A percentile compares a stretch with the other conserved stretches of the same genome.
These are phyloP conservation scores for Cephus nigrinus DNA, from an alignment of 2,888 invertebrate genomes.

Conservation along the genomic window DNA sequence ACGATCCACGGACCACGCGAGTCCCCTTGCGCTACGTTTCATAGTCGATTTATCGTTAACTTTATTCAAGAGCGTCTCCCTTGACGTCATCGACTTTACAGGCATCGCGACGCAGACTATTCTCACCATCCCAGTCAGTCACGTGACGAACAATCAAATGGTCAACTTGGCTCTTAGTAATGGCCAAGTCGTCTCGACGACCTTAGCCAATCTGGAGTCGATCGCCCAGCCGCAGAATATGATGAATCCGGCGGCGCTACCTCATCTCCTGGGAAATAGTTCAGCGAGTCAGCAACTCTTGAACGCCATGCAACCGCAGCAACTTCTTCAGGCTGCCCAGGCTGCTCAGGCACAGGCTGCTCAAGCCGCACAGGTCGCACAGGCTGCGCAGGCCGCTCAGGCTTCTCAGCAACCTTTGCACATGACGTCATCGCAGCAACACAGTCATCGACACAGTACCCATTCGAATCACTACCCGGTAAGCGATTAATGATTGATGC, in stretches of 20 bases:
- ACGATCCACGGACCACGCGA: not conserved
- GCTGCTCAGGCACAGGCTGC: constrained; percentile 55
- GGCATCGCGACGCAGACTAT: constrained; percentile 96
- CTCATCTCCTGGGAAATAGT: constrained; percentile 80
- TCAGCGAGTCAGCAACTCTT: constrained; percentile 79
- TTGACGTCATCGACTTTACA: constrained; percentile 59
- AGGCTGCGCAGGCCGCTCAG: constrained; percentile 50
- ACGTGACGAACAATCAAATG: constrained; percentile 82
- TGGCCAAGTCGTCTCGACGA: constrained; percentile 87
- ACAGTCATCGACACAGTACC: constrained; percentile 59
- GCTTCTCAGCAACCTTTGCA: constrained; percentile 59
- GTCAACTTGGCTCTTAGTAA: constrained; percentile 85
- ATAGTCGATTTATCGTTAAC: not conserved
- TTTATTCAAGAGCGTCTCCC: not conserved
- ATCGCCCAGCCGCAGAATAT: constrained; percentile 80
- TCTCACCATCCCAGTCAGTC: constrained; percentile 93
- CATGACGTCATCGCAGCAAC: constrained; percentile 61
- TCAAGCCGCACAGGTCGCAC: constrained; percentile 40
- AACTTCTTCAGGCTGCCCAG: constrained; percentile 66
- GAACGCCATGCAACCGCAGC: constrained; percentile 80
- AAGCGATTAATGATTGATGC: constrained; percentile 8
- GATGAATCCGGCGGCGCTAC: constrained; percentile 73
- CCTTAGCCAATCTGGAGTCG: constrained; percentile 82
- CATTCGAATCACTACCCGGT: constrained; percentile 63
- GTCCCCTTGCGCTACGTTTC: not conserved